Base-by-base conservation (phyloP, 2,113 vertebrate species). In the Eolophus roseicapilla region DNA sequence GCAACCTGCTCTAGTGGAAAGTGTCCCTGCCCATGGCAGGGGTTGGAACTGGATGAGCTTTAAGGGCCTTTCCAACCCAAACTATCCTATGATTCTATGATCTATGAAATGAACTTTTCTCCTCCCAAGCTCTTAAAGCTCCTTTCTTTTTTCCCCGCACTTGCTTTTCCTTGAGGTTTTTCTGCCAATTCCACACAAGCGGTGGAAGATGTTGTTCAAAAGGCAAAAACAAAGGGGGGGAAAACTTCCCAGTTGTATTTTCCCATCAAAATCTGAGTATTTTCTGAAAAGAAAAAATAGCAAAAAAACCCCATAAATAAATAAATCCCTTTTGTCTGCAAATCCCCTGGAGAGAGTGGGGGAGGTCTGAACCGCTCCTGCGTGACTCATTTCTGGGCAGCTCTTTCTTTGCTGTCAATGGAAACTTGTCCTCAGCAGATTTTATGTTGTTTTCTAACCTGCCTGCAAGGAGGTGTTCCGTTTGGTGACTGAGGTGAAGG, bases 251-350 rank as follows among this genome's bases (percentile, higher is more conserved):
- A 60, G 10, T 82, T 82, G 82, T 73, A 82, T 92, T 88, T 92
- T 59, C 35, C 70, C 23, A 60, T 76, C 46, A 75, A 82, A 79
- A 73, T 20, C 29, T 16, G 47, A 69, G 6, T 80, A 64, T 64
- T 63, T 95, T 88, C 49, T 44, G 23, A 82, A 79, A 39, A 59
- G 15, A 44, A 82, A 77, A 79, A 50, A 13, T 1, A 33, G 11
- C 8, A 46, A 43, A 82, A 77, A 78, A 53, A 25, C 23, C 5
- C 19, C 53, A 62, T 73, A n/a, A 59, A 62, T 6, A 88, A 92
- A 92, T 63, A 90, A 83, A 77, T 81, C 92, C 87, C 53, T 88
- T 95, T 95, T 92, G 86, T 93, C 80, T 91, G 59, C 53, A 90
- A 74, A 86, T 80, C 24, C 68, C 83, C 73, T 77, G 60, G 44